These are phyloP conservation scores for Phragmatobia fuliginosa DNA, from an alignment of 2,888 invertebrate genomes.

Conservation along the genomic window DNA sequence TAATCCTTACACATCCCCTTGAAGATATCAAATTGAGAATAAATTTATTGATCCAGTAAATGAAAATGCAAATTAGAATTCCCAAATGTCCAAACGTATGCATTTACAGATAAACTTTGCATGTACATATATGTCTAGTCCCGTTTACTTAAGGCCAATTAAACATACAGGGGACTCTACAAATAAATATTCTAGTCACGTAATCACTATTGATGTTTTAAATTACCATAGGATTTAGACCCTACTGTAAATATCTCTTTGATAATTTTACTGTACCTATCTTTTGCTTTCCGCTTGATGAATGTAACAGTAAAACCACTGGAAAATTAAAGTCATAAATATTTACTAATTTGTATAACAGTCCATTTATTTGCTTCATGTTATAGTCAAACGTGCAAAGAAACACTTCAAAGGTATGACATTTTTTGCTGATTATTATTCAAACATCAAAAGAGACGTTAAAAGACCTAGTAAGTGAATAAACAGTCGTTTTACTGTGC, in stretches of 20 bases:
- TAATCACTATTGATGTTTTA: constrained; percentile 43
- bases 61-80: constrained; percentile 25
- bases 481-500: constrained; percentile 48
- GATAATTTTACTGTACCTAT: neutral
- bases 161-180: constrained; percentile 59
- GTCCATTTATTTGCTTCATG: constrained; percentile 45
- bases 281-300: neutral
- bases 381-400: constrained; percentile 55
- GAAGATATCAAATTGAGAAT: neutral
- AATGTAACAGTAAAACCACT: constrained; percentile 12
- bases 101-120: constrained; percentile 44
- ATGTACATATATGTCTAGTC: constrained; percentile 50
- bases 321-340: neutral
- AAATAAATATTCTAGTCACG: constrained; percentile 64
- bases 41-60: constrained; percentile 3
- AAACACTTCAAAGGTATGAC: constrained; percentile 64
- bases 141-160: constrained; percentile 59
- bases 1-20: neutral
- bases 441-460: constrained; percentile 63
- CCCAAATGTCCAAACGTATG: constrained; percentile 29
- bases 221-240: constrained; percentile 5
- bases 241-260: constrained; percentile 3
- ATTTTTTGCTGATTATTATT: constrained; percentile 60
- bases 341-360: neutral
- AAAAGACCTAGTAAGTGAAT: constrained; percentile 48